A percentile compares a stretch with the other conserved stretches of the same genome.
Conservation (phyloP, 2,888 invertebrate species). For the Galerucella pusilla region DNA sequence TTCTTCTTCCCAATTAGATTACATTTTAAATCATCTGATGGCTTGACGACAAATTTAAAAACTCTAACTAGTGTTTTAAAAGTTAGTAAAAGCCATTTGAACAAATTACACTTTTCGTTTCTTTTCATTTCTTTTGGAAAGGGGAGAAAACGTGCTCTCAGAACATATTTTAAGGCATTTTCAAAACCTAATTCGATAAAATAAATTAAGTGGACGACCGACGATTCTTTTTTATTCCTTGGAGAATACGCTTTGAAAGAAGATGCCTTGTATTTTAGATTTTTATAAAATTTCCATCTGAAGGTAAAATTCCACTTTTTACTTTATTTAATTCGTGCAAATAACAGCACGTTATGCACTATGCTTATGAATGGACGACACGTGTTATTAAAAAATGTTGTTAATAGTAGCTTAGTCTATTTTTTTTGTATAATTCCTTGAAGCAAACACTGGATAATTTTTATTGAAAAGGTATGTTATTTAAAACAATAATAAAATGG, state of each 20-base stretch:
- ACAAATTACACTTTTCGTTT: slow-evolving; percentile 65
- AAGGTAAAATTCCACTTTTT: neutral
- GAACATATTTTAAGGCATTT: slow-evolving; percentile 61
- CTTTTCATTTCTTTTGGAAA: slow-evolving; percentile 63
- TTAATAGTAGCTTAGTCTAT: slow-evolving; percentile 29
- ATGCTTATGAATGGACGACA: slow-evolving; percentile 32
- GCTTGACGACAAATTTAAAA: slow-evolving; percentile 63
- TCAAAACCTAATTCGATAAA: slow-evolving; percentile 57
- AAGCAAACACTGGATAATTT: slow-evolving; percentile 35
- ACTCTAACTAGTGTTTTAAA: slow-evolving; percentile 66
- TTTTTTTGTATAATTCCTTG: slow-evolving; percentile 32
- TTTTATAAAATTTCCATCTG: neutral
- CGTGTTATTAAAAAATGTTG: slow-evolving; percentile 40
- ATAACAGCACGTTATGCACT: slow-evolving; percentile 41
- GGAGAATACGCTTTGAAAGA: slow-evolving; percentile 42
- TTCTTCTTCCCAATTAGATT: slow-evolving; percentile 58
- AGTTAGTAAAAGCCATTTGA: slow-evolving; percentile 65
- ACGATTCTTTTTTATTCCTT: slow-evolving; percentile 47
- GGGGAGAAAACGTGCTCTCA: slow-evolving; percentile 48
- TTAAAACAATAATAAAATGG: slow-evolving; percentile 39
- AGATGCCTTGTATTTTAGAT: slow-evolving; percentile 1
- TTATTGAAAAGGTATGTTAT: slow-evolving; percentile 37
- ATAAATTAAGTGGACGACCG: slow-evolving; percentile 50
- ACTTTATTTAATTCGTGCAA: slow-evolving; percentile 26
- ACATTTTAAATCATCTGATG: slow-evolving; percentile 56